phyloP scores from a whole-genome alignment of 2,888 invertebrate species.

The Agrochola circellaris region DNA sequence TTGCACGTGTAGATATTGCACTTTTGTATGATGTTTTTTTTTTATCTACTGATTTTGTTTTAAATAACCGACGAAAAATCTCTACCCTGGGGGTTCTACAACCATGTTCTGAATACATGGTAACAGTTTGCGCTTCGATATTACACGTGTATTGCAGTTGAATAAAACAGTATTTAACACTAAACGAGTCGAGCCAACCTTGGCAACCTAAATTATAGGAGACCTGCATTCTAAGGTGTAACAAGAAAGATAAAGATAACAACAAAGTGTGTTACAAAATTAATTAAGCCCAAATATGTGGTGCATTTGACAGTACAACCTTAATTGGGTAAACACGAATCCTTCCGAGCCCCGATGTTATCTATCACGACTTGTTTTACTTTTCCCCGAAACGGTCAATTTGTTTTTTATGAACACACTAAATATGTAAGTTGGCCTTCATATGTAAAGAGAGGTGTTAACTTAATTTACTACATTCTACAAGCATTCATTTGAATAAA shows the following conservation, averaged over 20 bases:
- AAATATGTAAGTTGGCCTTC: slow-evolving; percentile 36
- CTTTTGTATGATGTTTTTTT: too few species aligned
- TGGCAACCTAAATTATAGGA: too few species aligned
- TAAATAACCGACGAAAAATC: too few species aligned
- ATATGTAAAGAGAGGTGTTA: slow-evolving; percentile 43
- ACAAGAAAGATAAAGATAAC: slow-evolving; percentile 20
- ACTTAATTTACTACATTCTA: slow-evolving; percentile 51
- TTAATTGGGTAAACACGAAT: slow-evolving; percentile 54
- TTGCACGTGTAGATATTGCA: too few species aligned
- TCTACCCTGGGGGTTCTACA: too few species aligned
- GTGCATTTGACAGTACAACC: slow-evolving; percentile 34
- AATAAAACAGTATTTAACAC: too few species aligned
- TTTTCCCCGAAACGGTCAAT: slow-evolving; percentile 44
- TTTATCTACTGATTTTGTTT: too few species aligned
- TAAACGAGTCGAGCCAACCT: too few species aligned
- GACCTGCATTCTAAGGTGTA: background rate
- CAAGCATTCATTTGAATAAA: slow-evolving; percentile 54
- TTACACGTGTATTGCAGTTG: too few species aligned
- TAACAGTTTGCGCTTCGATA: too few species aligned
- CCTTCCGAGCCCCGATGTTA: slow-evolving; percentile 41
- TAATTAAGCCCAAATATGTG: slow-evolving; percentile 43
- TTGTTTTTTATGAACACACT: slow-evolving; percentile 52
- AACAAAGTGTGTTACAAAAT: slow-evolving; percentile 46
- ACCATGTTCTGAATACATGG: too few species aligned
- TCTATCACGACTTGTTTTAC: slow-evolving; percentile 46